These are phyloP conservation scores for Neotoma lepida DNA, from an alignment of 2,113 vertebrate species.

Conservation along the genomic window DNA sequence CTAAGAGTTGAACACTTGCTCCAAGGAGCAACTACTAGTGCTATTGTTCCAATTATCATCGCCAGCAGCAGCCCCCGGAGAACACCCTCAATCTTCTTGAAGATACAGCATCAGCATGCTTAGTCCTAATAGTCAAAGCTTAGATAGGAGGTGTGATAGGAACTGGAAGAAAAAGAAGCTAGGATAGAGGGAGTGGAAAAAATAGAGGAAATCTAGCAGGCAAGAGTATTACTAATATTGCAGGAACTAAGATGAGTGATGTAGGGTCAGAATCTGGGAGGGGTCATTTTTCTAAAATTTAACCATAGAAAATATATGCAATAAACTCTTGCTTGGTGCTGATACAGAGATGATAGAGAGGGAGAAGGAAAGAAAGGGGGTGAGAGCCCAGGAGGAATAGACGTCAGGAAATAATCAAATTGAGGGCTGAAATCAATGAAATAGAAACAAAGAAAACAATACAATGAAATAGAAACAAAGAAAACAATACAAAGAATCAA, in stretches of 20 bases:
- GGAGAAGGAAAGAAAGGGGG: neutral
- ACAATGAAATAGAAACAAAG: too few relatives aligned
- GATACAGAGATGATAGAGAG: neutral
- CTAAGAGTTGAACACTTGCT: neutral
- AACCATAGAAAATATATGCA: neutral
- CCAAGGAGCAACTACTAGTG: neutral
- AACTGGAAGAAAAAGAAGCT: neutral
- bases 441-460: too few relatives aligned
- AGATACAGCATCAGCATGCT: neutral
- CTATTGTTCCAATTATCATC: neutral
- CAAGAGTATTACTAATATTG: conserved; percentile 25
- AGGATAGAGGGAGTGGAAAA: neutral
- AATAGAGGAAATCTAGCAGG: neutral
- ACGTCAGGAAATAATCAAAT: too few relatives aligned
- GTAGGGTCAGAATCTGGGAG: neutral
- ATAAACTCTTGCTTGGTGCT: neutral
- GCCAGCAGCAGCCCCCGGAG: neutral
- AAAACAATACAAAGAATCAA: too few relatives aligned
- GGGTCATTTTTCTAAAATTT: neutral
- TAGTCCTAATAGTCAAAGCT: neutral
- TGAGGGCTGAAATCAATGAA: too few relatives aligned
- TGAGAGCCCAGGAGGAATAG: too few relatives aligned
- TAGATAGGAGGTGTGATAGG: neutral
- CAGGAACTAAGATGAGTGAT: neutral
- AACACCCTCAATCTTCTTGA: neutral